Base-by-base conservation (phyloP, 2,113 vertebrate genomes). In the Mohoua ochrocephala region DNA sequence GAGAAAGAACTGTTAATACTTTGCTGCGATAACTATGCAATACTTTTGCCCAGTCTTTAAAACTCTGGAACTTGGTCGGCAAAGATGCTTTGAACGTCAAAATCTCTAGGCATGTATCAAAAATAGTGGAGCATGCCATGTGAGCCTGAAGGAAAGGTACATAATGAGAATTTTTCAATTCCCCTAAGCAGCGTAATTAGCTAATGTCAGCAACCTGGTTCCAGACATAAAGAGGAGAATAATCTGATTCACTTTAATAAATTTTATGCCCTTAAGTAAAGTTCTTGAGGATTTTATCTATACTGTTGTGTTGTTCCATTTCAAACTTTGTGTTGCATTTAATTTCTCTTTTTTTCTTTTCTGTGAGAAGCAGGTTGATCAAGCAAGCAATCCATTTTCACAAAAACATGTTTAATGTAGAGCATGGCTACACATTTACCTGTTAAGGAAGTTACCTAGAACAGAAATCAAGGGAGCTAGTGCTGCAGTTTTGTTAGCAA, bases 71-170 rank as follows among this genome's bases (percentile, higher is more conserved):
- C 3, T 53, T 52, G 3, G 1, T 41, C 65, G 24, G 35, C 20
- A 76, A 91, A 90, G 30, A 37, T 52, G 30, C 6, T 75, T 82
- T 82, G 39, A 24, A 71, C 78, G 19, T 65, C 19, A 33, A 73
- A 56, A 57, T 30, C 30, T 14, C 7, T 47, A 39, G 24, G 7
- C 18, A 39, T 13, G 4, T 31, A 13, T 59, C 2, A 92, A 89
- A 21, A 56, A 6, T 17, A 68, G 13, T 35, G 6, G 12, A 67
- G 10, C 31, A 26, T 0, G 1, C 2, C 3, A 15, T 42, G 10
- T 39, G n/a, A 79, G 15, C 10, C 33, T 53, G 37, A 85, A 49
- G 24, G 35, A 85, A 53, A 71, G 5, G 9, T 28, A 6, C 1
- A 22, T 68, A 33, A 68, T 14, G 26, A 68, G 13, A 67, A 49